Evolutionary conservation across 2,888 invertebrate species (phyloP).

Genomic region (Clusia tigrina): DNA sequence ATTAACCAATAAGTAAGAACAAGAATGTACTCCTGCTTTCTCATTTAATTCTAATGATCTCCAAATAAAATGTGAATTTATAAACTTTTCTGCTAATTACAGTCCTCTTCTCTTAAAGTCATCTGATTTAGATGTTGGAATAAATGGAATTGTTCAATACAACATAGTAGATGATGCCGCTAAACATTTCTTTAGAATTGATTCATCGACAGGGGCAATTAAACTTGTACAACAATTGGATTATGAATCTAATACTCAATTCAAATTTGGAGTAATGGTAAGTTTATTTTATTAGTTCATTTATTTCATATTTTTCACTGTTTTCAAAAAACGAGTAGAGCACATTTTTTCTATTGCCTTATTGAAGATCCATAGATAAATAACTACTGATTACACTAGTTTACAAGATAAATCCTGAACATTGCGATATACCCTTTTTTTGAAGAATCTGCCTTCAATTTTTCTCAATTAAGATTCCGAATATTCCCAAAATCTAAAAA

Average conservation of each 20-base stretch:
- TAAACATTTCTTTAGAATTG: slow-evolving; percentile 82
- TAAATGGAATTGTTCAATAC: slow-evolving; percentile 84
- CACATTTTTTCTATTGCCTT: too few species aligned
- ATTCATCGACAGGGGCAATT: slow-evolving; percentile 88
- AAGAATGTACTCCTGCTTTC: neutral
- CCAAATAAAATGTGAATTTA: slow-evolving; percentile 3
- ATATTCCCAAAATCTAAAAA: too few species aligned
- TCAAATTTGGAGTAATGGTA: slow-evolving; percentile 84
- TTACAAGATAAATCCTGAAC: too few species aligned
- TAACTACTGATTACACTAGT: too few species aligned
- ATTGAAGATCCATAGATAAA: too few species aligned
- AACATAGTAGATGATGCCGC: slow-evolving; percentile 84
- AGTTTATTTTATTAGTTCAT: too few species aligned
- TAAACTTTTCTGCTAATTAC: slow-evolving; percentile 25
- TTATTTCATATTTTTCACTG: too few species aligned
- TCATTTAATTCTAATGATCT: neutral
- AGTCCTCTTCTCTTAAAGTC: slow-evolving; percentile 87
- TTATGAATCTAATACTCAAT: slow-evolving; percentile 75
- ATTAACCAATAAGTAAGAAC: slow-evolving; percentile 43
- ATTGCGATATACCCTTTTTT: too few species aligned
- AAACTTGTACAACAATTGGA: slow-evolving; percentile 80
- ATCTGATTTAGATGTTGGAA: slow-evolving; percentile 84
- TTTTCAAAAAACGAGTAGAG: too few species aligned
- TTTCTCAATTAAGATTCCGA: too few species aligned
- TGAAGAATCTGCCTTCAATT: too few species aligned